Evolutionary conservation across 2,113 vertebrate genomes (phyloP), one percentile per base, ranked within the genome.

Genomic region (Oncorhynchus nerka): DNA sequence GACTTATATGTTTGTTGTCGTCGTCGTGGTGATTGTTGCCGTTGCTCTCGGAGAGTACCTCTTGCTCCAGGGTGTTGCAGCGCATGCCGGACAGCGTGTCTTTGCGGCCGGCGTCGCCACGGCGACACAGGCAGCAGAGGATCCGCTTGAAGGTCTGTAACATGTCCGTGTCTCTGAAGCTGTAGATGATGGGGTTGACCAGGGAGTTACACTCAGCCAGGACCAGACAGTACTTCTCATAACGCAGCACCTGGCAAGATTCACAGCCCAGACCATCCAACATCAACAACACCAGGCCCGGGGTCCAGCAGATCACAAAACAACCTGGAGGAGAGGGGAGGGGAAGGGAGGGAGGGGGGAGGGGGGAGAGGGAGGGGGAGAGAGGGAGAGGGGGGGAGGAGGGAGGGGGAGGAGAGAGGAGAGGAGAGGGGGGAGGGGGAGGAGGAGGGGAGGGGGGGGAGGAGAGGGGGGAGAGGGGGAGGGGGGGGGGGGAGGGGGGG

Each of bases 281-380:
- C 22, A 96, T 86, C 71, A 97, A 92, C 74, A 97, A 91, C 73
- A 97, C 94, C 85, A 97, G 93, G 0, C 95, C 96, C 0, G 94
- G 96, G 22, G 97, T 96, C 76, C 96, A 97, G 93, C 96, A 97
- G 65, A 97, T 80, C 89, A 94, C 91, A 19, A 94, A 94, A 7
- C 81, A 91, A 20, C 93, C 93, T 94, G 87, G 1, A 3, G 19
- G 34, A 39, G 66, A 30, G 12, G n/a, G n/a, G n/a, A n/a, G n/a
- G n/a, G n/a, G n/a, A n/a, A n/a, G n/a, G n/a, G n/a, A n/a, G n/a
- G n/a, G n/a, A n/a, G n/a, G n/a, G n/a, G n/a, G n/a, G n/a, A n/a
- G n/a, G n/a, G 2, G n/a, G n/a, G n/a, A n/a, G n/a, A n/a, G n/a
- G 24, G 11, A 9, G 4, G 22, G 12, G 28, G 49, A 1, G 24